These are phyloP conservation scores for Grallaria varia DNA, from an alignment of 2,113 vertebrate genomes.

Conservation along the genomic window DNA sequence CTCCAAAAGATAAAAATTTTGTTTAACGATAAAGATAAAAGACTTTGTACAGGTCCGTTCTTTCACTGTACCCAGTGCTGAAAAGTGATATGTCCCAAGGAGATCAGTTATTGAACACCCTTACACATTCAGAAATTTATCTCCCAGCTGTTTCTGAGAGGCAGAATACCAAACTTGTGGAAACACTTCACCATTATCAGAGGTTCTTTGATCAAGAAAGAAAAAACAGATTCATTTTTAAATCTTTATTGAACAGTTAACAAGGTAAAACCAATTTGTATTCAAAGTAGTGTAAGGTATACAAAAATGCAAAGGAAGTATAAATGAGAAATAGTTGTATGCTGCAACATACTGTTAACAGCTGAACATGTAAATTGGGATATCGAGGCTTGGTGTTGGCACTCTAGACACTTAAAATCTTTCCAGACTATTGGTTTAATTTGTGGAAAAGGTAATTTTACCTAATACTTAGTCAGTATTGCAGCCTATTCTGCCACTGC, in stretches of 20 bases:
- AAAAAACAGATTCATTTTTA: background rate
- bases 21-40: background rate
- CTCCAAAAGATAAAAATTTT: background rate
- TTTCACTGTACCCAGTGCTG: background rate
- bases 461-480: background rate
- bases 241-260: background rate
- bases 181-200: background rate
- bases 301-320: background rate
- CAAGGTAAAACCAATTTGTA: background rate
- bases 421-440: background rate
- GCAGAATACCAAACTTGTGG: background rate
- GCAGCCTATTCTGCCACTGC: background rate
- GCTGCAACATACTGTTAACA: background rate
- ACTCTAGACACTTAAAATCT: background rate
- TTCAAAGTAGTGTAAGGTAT: background rate
- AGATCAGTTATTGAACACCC: background rate
- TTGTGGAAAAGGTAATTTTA: background rate
- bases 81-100: background rate
- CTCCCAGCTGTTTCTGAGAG: conserved; percentile 34
- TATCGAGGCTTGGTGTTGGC: background rate
- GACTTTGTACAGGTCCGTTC: background rate
- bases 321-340: background rate
- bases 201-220: background rate
- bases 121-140: background rate
- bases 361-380: background rate